A percentile compares a stretch with the other conserved stretches of the same genome.
Conservation (phyloP, 2,888 invertebrate genomes). For the Dinocampus coccinellae region DNA sequence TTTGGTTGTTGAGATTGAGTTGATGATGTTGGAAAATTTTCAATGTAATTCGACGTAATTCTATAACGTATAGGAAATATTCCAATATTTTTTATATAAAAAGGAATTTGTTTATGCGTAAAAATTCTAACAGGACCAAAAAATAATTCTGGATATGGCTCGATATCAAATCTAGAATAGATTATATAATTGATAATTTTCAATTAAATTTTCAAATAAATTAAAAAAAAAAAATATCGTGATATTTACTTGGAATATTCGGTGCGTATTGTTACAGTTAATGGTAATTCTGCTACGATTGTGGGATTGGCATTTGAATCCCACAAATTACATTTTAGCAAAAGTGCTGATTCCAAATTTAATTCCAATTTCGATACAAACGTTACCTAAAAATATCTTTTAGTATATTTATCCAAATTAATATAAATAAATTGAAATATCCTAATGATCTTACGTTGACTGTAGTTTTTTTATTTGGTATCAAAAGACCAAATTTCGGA, state of each 20-base stretch:
- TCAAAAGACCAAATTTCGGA: constrained; percentile 52
- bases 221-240: constrained; percentile 42
- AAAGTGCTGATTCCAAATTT: constrained; percentile 45
- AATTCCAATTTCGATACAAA: constrained; percentile 52
- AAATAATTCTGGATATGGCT: constrained; percentile 73
- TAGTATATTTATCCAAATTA: not conserved
- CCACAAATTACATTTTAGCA: constrained; percentile 54
- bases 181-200: constrained; percentile 17
- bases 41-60: constrained; percentile 51
- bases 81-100: constrained; percentile 75
- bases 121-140: constrained; percentile 74
- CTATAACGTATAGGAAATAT: constrained; percentile 73
- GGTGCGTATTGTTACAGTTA: constrained; percentile 54
- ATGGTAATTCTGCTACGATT: constrained; percentile 56
- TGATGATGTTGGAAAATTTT: constrained; percentile 16
- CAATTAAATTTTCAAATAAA: constrained; percentile 39
- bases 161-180: constrained; percentile 71
- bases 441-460: constrained; percentile 45
- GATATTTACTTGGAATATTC: constrained; percentile 51
- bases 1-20: constrained; percentile 34
- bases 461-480: constrained; percentile 44
- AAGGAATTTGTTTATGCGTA: constrained; percentile 71
- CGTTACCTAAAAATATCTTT: constrained; percentile 42
- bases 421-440: not conserved
- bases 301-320: constrained; percentile 48